Base-by-base conservation (phyloP, 1,140 invertebrate species). In the Acromyrmex heyeri region DNA sequence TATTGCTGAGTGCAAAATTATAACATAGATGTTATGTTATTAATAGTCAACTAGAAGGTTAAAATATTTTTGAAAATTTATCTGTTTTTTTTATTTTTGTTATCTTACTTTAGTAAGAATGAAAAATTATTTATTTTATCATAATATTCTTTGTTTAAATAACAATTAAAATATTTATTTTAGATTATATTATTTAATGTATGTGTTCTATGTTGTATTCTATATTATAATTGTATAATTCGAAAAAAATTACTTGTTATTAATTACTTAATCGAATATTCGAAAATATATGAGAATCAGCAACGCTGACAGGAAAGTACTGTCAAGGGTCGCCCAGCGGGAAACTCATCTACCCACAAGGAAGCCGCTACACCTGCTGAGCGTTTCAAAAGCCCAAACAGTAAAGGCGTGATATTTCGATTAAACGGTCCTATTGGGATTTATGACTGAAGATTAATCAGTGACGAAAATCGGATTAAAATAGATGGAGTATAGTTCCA, bases 381-480 rank as follows among this genome's bases (percentile, higher is more conserved):
- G 72, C 72, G 34, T 75, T 24, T 75, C 72, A 61, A 75, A 75
- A 75, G 27, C 72, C n/a, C 30, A 55, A 57, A 75, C 53, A 59
- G 6, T 75, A 75, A 75, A 75, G 72, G 30, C 53, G 53, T 57
- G 30, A 57, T 75, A 75, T 75, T 75, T 75, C 53, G 30, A 75
- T 75, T 59, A 75, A 57, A 75, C 72, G 72, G 55, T 59, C 12
- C 27, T 30, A 75, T 75, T 38, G 72, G 53, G 30, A 75, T 75
- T 75, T 59, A 75, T 38, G 30, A 38, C 27, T 24, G 53, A 7
- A 59, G 12, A 75, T 75, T 75, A 75, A 75, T 75, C 72, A 75
- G 5, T 38, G 53, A 59, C 53, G 10, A 59, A 75, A 75, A 75
- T 75, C 12, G n/a, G 30, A 38, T 21, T 14, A 50, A 69, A 69